phyloP scores from a whole-genome alignment of 2,797 vertebrate species.

The Phylloscopus collybita region DNA sequence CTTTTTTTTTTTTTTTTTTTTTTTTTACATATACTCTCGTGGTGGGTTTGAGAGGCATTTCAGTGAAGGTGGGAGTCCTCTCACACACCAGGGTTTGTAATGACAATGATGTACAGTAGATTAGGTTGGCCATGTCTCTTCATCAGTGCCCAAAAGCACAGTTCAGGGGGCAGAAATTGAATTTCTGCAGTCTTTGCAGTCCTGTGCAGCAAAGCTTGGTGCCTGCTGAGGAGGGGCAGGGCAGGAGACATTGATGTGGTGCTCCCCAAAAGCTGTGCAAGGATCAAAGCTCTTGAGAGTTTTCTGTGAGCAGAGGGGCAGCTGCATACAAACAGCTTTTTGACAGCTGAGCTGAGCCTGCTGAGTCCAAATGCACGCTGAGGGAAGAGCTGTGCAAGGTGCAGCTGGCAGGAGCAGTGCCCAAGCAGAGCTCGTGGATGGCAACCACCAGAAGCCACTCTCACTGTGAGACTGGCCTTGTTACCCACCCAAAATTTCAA shows the following conservation, averaged over 20 bases:
- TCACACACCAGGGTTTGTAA: neutral
- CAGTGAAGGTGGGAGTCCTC: neutral
- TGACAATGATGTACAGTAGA: neutral
- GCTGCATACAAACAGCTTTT: neutral
- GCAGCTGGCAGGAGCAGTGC: neutral
- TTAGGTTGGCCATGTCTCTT: neutral
- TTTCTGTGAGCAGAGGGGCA: neutral
- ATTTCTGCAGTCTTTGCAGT: neutral
- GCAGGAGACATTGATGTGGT: neutral
- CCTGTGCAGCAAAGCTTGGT: neutral
- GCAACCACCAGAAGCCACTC: neutral
- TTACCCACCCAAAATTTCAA: neutral
- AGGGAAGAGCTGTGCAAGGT: neutral
- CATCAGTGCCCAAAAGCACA: neutral
- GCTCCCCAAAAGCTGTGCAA: neutral
- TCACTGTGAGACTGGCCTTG: neutral
- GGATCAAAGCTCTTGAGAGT: neutral
- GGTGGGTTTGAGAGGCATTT: neutral
- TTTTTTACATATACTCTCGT: no score
- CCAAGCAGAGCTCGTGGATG: neutral
- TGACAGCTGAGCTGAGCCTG: neutral
- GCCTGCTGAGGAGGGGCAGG: neutral
- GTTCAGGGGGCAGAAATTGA: neutral
- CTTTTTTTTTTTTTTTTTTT: neutral
- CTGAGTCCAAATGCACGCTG: fast-evolving